Base-by-base conservation (phyloP, 1,140 invertebrate genomes). In the Acromyrmex charruanus region DNA sequence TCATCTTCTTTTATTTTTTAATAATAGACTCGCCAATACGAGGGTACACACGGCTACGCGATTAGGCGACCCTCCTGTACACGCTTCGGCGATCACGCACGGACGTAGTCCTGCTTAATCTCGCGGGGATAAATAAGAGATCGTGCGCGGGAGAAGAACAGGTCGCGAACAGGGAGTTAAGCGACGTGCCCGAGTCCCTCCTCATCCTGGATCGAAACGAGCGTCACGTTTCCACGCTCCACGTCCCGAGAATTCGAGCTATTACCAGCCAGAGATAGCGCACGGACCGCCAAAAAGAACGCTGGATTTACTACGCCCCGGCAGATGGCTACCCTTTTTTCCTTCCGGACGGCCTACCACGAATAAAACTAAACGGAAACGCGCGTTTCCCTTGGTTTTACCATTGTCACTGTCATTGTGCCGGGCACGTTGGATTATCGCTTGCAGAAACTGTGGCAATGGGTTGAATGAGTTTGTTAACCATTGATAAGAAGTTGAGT, bases 21-120 rank as follows among this genome's bases (percentile, higher is more conserved):
- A 31, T 31, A 92, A 92, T 91, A 90, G 89, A 87, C 74, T 87
- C 18, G 14, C n/a, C 77, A 49, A 75, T 74, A 65, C n/a, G 88
- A 84, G 44, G 69, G 51, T 66, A 65, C 74, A 82, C 74, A 89
- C 77, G 68, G 81, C 71, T 81, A 88, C 77, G 49, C 89, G 89
- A 93, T 93, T 89, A 87, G 71, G 77, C 87, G 72, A 84, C 82
- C 87, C 84, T 86, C 63, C 53, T 51, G 12, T 55, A 53, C 82
- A 92, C 81, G 88, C 44, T 72, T 85, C 72, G 66, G 51, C 61
- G 88, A 89, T 77, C 79, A 87, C 85, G 85, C 88, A 82, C 49
- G 61, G 28, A 55, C 66, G 39, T 77, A 61, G 63, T 63, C 49
- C 68, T 68, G 77, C 55, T 84, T 87, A 87, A 87, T 87, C 86